Conservation (phyloP, 2,888 invertebrate species). For the Melangyna quadrimaculata region DNA sequence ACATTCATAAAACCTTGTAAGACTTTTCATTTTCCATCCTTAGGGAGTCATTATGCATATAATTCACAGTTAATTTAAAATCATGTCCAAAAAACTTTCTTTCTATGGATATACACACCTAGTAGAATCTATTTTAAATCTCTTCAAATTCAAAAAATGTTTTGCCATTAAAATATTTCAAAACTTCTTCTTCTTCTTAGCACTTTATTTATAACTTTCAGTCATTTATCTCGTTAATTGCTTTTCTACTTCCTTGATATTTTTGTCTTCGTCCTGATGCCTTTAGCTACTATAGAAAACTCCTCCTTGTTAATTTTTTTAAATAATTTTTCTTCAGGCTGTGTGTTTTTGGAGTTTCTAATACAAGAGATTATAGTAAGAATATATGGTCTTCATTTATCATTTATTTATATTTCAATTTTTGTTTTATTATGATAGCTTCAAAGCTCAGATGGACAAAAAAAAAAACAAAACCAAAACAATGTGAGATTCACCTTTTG, state of each 20-base stretch:
- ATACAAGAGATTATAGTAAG: conserved; percentile 1
- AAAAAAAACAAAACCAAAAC: background rate
- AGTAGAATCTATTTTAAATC: background rate
- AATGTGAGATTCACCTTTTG: background rate
- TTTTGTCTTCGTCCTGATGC: background rate
- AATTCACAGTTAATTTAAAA: conserved; percentile 14
- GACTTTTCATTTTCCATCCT: background rate
- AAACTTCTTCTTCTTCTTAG: conserved; percentile 25
- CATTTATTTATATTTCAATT: background rate
- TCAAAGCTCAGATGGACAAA: background rate
- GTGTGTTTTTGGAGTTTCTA: background rate
- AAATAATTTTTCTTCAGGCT: background rate
- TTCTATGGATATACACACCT: background rate
- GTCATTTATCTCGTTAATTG: conserved; percentile 49
- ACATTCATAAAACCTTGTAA: background rate
- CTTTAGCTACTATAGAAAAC: background rate
- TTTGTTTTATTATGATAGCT: background rate
- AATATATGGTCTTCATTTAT: conserved; percentile 5
- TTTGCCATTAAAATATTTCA: conserved; percentile 18
- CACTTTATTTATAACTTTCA: conserved; percentile 20
- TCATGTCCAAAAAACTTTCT: background rate
- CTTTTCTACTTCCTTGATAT: conserved; percentile 38
- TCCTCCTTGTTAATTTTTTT: conserved; percentile 17
- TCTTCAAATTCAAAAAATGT: background rate
- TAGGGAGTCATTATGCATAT: background rate